Evolutionary conservation across 64 coral and sea anemone genomes (phyloP).

Genomic region (Cladopsammia gracilis): DNA sequence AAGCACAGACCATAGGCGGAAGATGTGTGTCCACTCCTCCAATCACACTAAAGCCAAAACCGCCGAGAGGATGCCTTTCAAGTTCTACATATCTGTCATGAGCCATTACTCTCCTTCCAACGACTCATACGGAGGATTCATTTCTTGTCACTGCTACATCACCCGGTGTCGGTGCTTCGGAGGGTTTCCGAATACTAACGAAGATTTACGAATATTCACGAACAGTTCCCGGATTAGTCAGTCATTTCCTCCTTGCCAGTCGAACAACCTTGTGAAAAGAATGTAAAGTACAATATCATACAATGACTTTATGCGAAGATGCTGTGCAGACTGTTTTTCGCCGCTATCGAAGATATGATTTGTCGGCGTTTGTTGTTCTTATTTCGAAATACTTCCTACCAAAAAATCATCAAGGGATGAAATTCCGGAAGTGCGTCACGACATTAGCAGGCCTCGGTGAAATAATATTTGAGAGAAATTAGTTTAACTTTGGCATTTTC

Average conservation of each 20-base stretch:
- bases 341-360: not conserved
- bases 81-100: conserved; percentile 89
- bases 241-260: too few relatives aligned
- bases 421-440: conserved; percentile 32
- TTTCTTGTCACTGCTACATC: not conserved
- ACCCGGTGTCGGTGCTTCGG: conserved; percentile 2
- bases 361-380: not conserved
- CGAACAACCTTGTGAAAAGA: too few relatives aligned
- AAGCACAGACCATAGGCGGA: conserved; percentile 96
- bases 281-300: too few relatives aligned
- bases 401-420: too few relatives aligned
- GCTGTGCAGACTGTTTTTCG: not conserved
- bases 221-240: not conserved
- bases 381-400: not conserved
- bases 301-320: not conserved
- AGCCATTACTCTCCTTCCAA: conserved; percentile 55
- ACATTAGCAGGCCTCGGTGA: not conserved
- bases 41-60: conserved; percentile 99
- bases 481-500: not conserved
- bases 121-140: not conserved
- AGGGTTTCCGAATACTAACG: not conserved
- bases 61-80: conserved; percentile 89
- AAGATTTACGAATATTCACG: conserved; percentile 9
- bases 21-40: conserved; percentile 95
- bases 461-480: not conserved